Base-by-base conservation (phyloP, 2,113 vertebrate species). In the Diadophis punctatus region DNA sequence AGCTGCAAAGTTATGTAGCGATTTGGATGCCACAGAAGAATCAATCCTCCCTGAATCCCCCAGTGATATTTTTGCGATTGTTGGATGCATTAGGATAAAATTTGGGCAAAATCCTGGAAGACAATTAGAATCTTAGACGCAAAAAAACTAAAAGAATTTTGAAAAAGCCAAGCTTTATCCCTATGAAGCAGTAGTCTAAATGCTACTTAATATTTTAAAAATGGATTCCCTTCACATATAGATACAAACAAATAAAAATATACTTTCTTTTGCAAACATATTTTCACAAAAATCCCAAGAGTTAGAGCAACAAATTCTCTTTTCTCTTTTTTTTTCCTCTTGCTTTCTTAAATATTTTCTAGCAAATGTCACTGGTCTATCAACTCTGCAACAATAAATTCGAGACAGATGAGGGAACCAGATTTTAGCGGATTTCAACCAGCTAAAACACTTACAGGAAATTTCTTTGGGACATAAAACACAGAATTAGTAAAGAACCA, bases 1-100 rank as follows among this genome's bases (percentile, higher is more conserved):
- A 46, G 10, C 22, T 0, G 12, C 55, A 46, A 22, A 8, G n/a
- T 80, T 20, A 80, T 63, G 12, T 8, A n/a, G 27, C 5, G 43
- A 90, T 22, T 49, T 63, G 18, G 58, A 90, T 18, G 12, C 25
- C 60, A 63, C 27, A 90, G 46, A 89, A 18, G 56, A 49, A 68
- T 4, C 4, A 4, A 93, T 92, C 94, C 95, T 93, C 95, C 96
- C 94, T 84, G 93, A 96, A 95, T 96, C 88, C 90, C 91, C 87
- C 88, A 95, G 95, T 92, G 88, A 96, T 86, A 85, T 95, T 91
- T 94, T 91, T 94, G 93, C 93, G 91, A 90, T 91, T 93, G 94
- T 95, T 93, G 92, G 92, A 97, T 97, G 95, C 95, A 96, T 91
- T 88, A 56, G 95, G 91, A 94, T 96, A 89, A 95, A 95, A 94